Evolutionary conservation across 1,140 invertebrate species (phyloP).

Genomic region (Cardiocondyla obscurior): DNA sequence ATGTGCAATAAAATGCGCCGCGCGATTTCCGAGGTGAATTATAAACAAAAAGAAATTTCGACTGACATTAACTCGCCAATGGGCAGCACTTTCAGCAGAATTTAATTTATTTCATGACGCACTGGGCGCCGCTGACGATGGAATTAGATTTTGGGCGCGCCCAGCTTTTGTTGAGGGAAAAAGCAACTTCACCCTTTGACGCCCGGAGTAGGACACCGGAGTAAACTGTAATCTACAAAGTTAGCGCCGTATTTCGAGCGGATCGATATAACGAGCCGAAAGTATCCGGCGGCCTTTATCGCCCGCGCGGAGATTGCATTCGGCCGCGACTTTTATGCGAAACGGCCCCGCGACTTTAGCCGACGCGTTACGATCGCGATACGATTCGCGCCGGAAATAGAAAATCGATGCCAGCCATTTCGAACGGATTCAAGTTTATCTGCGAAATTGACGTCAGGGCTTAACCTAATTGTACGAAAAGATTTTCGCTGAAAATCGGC

Average conservation of each 20-base stretch:
- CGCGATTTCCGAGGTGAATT: conserved; percentile 34
- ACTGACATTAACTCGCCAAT: conserved; percentile 41
- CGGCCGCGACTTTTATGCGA: conserved; percentile 49
- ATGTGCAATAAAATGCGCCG: not conserved
- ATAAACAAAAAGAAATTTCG: conserved; percentile 42
- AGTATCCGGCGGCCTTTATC: conserved; percentile 49
- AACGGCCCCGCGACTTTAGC: conserved; percentile 21
- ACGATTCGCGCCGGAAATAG: conserved; percentile 46
- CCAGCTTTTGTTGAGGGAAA: conserved; percentile 47
- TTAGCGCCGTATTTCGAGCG: conserved; percentile 52
- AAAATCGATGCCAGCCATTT: conserved; percentile 45
- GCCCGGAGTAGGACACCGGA: conserved; percentile 15
- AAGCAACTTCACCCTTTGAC: conserved; percentile 53
- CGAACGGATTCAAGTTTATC: conserved; percentile 35
- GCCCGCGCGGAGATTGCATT: conserved; percentile 44
- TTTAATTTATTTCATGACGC: conserved; percentile 46
- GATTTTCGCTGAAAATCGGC: not conserved
- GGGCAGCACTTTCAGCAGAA: conserved; percentile 38
- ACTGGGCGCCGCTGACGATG: conserved; percentile 8
- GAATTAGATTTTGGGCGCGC: conserved; percentile 51
- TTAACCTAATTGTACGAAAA: conserved; percentile 34
- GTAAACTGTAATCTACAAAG: conserved; percentile 54
- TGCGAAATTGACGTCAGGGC: conserved; percentile 24
- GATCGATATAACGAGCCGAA: conserved; percentile 52
- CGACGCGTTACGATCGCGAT: conserved; percentile 43